phyloP scores from a whole-genome alignment of 2,113 vertebrate species.

The Peromyscus polionotus region DNA sequence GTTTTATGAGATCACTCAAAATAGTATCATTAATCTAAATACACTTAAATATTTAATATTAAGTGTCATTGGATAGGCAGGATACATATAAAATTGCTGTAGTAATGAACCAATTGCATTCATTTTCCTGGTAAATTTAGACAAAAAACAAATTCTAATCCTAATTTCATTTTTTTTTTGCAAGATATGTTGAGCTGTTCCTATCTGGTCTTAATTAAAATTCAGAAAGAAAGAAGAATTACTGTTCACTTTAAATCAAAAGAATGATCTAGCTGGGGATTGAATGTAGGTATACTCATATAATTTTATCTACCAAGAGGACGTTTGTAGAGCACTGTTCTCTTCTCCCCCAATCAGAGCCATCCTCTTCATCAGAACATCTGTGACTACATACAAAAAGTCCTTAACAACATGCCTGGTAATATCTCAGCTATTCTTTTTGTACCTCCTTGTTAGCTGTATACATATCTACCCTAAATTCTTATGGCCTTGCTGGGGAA shows the following conservation, averaged over 20 bases:
- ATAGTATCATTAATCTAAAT: background rate
- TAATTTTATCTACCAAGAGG: background rate
- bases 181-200: background rate
- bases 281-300: background rate
- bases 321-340: background rate
- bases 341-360: background rate
- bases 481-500: background rate
- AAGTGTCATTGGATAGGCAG: background rate
- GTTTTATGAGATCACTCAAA: background rate
- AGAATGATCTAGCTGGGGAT: background rate
- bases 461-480: background rate
- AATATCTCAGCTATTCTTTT: background rate
- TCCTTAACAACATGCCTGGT: background rate
- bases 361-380: background rate
- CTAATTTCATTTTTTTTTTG: background rate
- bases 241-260: background rate
- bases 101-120: background rate
- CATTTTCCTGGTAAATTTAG: background rate
- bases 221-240: background rate
- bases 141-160: background rate
- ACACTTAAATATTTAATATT: background rate
- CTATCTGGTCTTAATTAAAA: background rate
- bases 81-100: background rate
- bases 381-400: background rate
- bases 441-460: background rate